Percentiles rank a stretch among this genome's conserved stretches.
These are phyloP conservation scores for Tragelaphus scriptus DNA, from an alignment of 2,113 vertebrate species.

Conservation along the genomic window DNA sequence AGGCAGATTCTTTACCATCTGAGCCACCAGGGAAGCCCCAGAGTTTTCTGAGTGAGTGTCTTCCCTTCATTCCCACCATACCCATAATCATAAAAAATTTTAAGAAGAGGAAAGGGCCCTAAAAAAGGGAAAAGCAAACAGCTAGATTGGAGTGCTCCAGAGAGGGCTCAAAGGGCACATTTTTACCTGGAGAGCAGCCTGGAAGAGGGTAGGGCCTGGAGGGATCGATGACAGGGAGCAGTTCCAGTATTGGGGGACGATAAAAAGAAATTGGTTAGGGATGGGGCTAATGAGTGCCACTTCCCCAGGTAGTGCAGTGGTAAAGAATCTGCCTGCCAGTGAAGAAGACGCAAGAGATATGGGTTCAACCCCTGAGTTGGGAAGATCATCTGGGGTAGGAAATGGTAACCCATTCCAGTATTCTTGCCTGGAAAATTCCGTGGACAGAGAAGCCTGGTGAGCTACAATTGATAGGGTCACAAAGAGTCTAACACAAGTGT, in stretches of 20 bases:
- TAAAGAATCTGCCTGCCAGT: background rate
- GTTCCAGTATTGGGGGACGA: background rate
- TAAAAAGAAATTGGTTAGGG: background rate
- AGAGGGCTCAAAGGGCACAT: conserved; percentile 11
- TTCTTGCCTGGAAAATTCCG: background rate
- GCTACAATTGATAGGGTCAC: background rate
- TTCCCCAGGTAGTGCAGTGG: background rate
- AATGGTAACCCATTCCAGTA: background rate
- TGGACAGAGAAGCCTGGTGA: background rate
- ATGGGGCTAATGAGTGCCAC: background rate
- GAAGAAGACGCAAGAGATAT: background rate
- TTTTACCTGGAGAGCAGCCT: background rate
- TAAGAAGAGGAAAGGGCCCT: background rate
- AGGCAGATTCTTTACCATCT: background rate
- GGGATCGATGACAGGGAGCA: background rate
- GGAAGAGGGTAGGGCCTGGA: background rate
- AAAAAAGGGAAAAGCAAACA: conserved; percentile 5
- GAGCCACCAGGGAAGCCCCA: background rate
- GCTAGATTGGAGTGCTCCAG: background rate
- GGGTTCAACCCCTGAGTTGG: background rate
- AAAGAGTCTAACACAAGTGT: background rate
- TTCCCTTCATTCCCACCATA: background rate
- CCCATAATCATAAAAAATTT: conserved; percentile 9
- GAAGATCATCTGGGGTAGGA: background rate
- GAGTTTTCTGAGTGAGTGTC: background rate